Evolutionary conservation across 2,113 vertebrate species (phyloP).

Genomic region (Mirza zaza): DNA sequence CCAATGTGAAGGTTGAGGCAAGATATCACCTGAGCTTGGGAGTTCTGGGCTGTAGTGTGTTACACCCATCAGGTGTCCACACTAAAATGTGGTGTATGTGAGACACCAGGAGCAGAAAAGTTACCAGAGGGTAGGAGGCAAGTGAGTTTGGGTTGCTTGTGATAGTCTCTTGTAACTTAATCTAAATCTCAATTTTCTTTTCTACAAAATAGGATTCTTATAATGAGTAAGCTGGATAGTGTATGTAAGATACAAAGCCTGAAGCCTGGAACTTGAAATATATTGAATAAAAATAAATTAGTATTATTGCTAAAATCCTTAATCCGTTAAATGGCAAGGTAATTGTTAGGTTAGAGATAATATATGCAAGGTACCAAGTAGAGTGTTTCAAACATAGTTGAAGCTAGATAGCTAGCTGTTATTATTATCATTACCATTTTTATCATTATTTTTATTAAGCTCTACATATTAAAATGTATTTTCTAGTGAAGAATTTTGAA

Average conservation of each 20-base stretch:
- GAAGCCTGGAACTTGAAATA: not conserved
- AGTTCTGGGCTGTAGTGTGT: not conserved
- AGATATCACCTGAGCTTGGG: not conserved
- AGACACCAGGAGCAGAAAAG: not conserved
- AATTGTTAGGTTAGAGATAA: not conserved
- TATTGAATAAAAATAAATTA: not conserved
- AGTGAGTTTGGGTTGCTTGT: not conserved
- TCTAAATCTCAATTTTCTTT: not conserved
- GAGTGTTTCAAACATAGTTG: not conserved
- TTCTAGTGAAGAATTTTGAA: not conserved
- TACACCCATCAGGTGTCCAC: not conserved
- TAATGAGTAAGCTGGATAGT: not conserved
- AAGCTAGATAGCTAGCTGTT: not conserved
- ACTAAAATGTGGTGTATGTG: not conserved
- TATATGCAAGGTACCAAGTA: not conserved
- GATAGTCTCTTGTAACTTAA: not conserved
- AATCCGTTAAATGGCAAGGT: not conserved
- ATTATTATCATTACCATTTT: not conserved
- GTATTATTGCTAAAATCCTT: not conserved
- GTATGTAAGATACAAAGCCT: not conserved
- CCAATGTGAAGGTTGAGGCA: not conserved
- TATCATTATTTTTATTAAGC: not conserved
- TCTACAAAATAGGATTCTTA: not conserved
- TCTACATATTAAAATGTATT: not conserved
- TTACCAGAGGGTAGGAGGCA: not conserved